phyloP scores from a whole-genome alignment of 2,113 vertebrate species.

The Gasterosteus aculeatus region DNA sequence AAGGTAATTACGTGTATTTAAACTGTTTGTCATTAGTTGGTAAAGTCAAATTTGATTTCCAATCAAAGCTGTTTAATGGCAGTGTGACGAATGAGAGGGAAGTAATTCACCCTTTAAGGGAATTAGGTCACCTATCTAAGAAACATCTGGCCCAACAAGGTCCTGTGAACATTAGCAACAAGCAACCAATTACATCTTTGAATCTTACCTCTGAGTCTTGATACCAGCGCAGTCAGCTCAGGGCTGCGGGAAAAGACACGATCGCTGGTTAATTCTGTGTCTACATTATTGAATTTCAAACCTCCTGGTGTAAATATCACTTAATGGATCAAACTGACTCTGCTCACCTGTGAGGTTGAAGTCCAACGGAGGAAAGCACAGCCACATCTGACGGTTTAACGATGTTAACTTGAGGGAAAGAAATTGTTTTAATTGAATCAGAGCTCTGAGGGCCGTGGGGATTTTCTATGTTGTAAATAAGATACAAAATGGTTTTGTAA shows the following conservation, averaged over 20 bases:
- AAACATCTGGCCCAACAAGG: neutral
- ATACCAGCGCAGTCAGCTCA: conserved; percentile 55
- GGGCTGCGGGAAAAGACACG: conserved; percentile 47
- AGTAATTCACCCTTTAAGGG: neutral
- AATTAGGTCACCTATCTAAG: neutral
- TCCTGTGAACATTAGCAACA: neutral
- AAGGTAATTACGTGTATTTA: neutral
- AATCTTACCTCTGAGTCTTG: conserved; percentile 67
- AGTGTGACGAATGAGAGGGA: neutral
- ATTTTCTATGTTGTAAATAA: neutral
- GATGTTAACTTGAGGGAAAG: conserved; percentile 54
- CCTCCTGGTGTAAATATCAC: neutral
- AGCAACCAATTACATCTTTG: neutral
- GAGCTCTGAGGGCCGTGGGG: neutral
- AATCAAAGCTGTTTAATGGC: neutral
- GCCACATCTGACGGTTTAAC: conserved; percentile 72
- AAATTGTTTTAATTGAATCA: neutral
- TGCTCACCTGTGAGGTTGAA: conserved; percentile 60
- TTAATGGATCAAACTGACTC: neutral
- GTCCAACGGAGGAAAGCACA: conserved; percentile 63
- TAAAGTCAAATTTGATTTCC: neutral
- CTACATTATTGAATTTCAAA: neutral
- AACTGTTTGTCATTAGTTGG: neutral
- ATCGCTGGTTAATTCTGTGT: neutral
- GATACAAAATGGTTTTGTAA: neutral